A percentile compares a stretch with the other conserved stretches of the same genome.
phyloP scores from a whole-genome alignment of 1,140 invertebrate species.

The Drosophila auraria region DNA sequence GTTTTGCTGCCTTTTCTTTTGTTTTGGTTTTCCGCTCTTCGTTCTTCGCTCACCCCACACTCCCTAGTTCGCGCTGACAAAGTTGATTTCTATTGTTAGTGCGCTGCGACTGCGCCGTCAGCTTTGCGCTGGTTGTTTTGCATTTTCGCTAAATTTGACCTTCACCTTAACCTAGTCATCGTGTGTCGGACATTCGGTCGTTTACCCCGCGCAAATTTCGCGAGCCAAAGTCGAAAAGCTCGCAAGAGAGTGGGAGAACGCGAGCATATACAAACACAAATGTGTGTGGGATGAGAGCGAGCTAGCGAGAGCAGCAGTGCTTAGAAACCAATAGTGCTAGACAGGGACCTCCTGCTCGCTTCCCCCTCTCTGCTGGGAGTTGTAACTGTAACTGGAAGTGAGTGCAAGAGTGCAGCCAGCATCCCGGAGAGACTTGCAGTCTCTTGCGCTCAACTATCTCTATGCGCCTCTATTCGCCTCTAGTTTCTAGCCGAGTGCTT shows the following conservation, averaged over 20 bases:
- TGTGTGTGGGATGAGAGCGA: conserved; percentile 4
- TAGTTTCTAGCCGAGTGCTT: conserved; percentile 64
- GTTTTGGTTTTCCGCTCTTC: conserved; percentile 19
- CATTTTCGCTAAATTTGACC: conserved; percentile 81
- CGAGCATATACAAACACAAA: neutral
- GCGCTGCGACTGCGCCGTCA: conserved; percentile 67
- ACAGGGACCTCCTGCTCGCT: neutral
- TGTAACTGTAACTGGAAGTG: neutral
- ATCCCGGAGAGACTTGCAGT: neutral
- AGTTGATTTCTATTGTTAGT: conserved; percentile 80
- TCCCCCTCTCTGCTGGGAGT: neutral
- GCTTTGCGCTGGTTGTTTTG: conserved; percentile 62
- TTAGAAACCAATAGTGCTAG: conserved; percentile 9
- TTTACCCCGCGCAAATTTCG: conserved; percentile 69
- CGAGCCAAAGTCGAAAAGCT: conserved; percentile 54
- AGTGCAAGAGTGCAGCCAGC: conserved; percentile 10
- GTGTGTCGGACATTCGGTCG: conserved; percentile 84
- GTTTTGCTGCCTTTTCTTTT: conserved; percentile 38
- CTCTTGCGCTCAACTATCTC: conserved; percentile 59
- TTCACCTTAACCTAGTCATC: conserved; percentile 85
- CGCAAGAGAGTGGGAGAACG: conserved; percentile 1
- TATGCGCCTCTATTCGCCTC: neutral
- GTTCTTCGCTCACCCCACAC: neutral
- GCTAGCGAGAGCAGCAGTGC: neutral
- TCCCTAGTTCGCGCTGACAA: conserved; percentile 58